Conservation (phyloP, 2,797 vertebrate genomes). For the Sphenopsis melanotis region DNA sequence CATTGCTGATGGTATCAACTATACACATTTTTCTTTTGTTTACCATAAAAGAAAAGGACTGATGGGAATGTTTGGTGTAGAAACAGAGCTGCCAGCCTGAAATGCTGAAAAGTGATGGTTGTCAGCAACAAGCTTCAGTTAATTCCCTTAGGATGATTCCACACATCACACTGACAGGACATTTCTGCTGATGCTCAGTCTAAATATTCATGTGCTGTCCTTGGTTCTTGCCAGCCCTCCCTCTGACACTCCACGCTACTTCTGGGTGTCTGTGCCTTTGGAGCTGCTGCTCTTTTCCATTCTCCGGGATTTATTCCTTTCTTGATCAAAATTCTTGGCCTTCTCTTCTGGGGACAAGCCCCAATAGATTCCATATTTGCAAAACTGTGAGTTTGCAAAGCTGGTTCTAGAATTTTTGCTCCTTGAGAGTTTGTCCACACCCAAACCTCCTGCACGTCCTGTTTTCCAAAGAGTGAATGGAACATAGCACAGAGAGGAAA, state of each 20-base stretch:
- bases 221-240: neutral
- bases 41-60: neutral
- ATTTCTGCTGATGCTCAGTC: conserved; percentile 5
- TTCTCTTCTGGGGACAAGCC: neutral
- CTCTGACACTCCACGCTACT: neutral
- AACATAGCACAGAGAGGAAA: neutral
- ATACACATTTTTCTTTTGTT: neutral
- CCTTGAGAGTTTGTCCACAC: neutral
- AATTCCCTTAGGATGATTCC: conserved; percentile 14
- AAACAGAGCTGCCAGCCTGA: neutral
- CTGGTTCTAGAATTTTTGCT: neutral
- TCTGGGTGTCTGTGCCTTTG: neutral
- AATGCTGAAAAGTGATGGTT: neutral
- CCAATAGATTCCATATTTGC: neutral
- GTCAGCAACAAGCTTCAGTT: neutral
- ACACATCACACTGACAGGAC: neutral
- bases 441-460: neutral
- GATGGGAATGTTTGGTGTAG: neutral
- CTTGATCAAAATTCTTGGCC: neutral
- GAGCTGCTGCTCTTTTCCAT: neutral
- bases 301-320: neutral
- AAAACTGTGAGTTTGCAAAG: neutral
- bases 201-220: conserved; percentile 14
- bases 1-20: neutral
- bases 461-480: neutral